Base-by-base conservation (phyloP, 2,113 vertebrate genomes). In the Cygnus buccinator region DNA sequence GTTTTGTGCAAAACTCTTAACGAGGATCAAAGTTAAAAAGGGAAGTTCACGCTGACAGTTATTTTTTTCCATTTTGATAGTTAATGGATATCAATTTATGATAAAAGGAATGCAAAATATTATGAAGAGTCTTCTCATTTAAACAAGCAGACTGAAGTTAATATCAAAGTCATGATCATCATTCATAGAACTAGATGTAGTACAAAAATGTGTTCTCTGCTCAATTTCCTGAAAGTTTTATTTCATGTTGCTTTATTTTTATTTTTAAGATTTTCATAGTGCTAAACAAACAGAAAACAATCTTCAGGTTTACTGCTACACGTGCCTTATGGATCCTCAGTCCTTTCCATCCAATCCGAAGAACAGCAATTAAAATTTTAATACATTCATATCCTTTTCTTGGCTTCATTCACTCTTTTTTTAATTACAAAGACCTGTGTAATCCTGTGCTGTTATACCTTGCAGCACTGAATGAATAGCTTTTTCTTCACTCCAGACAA, bases 301-400 rank as follows among this genome's bases (percentile, higher is more conserved):
- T 99, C 98, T 99, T 99, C 98, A 98, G 99, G 70, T 99, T 99
- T 97, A 99, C 98, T 90, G 99, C 99, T 97, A 99, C 98, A 3
- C 98, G 98, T 71, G 99, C 99, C 50, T 98, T 99, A 91, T 99
- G 99, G 98, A 98, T 99, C 93, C 98, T 99, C 97, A 99, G 98
- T 89, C 99, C 99, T 57, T 99, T 99, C 96, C 98, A 99, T 94
- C 98, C 96, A 9, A 90, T 99, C 96, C 97, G 99, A 98, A 98
- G 98, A 97, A 89, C 97, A 58, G 98, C 98, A 96, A 99, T 99
- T 98, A 99, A 97, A 97, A 98, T 99, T 98, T 99, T 99, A 76
- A 95, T 99, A 80, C 99, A 99, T 97, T 99, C 98, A 98, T 99
- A 99, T 99, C 99, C 99, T 99, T 99, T 79, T 41, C 9, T 72